These are phyloP conservation scores for Sialia sialis DNA, from an alignment of 2,113 vertebrate genomes.

Conservation along the genomic window DNA sequence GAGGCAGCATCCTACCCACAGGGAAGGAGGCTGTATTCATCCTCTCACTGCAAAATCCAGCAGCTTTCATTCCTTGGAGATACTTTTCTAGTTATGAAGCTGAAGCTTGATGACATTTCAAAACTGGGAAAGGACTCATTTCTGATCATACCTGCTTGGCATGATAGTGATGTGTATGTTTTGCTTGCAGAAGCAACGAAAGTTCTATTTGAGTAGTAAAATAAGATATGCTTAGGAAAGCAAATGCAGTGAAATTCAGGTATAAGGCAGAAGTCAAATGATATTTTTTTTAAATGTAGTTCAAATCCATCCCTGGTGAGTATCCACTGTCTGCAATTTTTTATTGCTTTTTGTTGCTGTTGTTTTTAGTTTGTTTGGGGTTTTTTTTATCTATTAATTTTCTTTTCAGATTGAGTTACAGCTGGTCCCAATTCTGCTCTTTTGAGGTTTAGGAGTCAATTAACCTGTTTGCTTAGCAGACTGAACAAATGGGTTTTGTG, in stretches of 20 bases:
- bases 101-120: neutral
- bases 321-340: neutral
- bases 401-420: neutral
- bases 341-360: neutral
- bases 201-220: neutral
- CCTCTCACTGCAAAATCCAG: neutral
- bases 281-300: neutral
- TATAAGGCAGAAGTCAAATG: neutral
- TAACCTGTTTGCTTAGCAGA: neutral
- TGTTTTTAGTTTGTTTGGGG: neutral
- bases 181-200: neutral
- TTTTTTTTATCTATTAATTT: neutral
- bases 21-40: neutral
- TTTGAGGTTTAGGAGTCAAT: neutral
- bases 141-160: neutral
- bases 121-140: neutral
- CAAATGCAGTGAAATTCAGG: neutral
- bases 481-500: neutral
- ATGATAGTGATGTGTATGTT: neutral
- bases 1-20: neutral
- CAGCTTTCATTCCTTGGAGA: neutral
- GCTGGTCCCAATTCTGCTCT: neutral
- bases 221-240: neutral
- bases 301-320: neutral
- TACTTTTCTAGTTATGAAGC: neutral